Evolutionary conservation across 2,888 invertebrate genomes (phyloP).

Genomic region (Lampropteryx suffumata): DNA sequence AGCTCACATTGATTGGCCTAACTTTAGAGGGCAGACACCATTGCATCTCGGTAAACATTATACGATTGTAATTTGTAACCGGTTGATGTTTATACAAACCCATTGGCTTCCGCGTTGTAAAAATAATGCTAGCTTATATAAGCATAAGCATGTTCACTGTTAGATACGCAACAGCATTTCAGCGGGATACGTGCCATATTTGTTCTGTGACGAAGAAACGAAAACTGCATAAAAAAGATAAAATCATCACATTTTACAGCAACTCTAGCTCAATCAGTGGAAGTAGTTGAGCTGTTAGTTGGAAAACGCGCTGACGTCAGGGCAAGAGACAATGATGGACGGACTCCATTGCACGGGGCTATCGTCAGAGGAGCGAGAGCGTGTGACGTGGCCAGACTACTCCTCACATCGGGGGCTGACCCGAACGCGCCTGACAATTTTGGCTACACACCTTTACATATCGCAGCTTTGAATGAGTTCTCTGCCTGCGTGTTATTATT

Average conservation of each 20-base stretch:
- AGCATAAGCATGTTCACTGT: no score
- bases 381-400: constrained; percentile 86
- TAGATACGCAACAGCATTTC: no score
- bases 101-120: no score
- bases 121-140: no score
- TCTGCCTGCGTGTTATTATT: constrained; percentile 89
- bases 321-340: constrained; percentile 87
- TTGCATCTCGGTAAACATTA: constrained; percentile 85
- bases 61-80: background rate
- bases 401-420: constrained; percentile 86
- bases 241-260: no score
- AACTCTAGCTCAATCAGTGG: constrained; percentile 89
- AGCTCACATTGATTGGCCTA: constrained; percentile 89
- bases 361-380: constrained; percentile 90
- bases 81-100: no score
- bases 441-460: constrained; percentile 92
- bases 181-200: no score
- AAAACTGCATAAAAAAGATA: no score
- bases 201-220: no score
- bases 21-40: constrained; percentile 90
- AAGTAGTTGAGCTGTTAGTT: constrained; percentile 88
- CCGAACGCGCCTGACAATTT: constrained; percentile 90
- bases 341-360: constrained; percentile 91
- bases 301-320: constrained; percentile 85
- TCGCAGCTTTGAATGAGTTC: constrained; percentile 92